A percentile compares a stretch with the other conserved stretches of the same genome.
Evolutionary conservation across 2,113 vertebrate genomes (phyloP).

Genomic region (Galemys pyrenaicus): DNA sequence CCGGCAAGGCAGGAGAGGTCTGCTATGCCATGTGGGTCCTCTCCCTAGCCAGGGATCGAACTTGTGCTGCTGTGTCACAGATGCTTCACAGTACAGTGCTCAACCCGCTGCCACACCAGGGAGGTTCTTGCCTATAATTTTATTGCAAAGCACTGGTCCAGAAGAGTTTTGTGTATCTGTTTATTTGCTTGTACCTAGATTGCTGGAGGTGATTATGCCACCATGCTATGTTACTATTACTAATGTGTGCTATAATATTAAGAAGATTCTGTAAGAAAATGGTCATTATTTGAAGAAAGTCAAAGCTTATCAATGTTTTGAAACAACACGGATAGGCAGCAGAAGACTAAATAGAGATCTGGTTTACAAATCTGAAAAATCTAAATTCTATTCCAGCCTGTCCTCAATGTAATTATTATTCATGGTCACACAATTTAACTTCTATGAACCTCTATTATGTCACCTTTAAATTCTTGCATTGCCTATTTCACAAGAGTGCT

Average conservation of each 20-base stretch:
- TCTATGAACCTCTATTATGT: not conserved
- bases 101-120: too few relatives aligned
- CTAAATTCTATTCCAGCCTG: not conserved
- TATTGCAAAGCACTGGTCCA: too few relatives aligned
- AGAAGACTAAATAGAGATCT: not conserved
- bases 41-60: too few relatives aligned
- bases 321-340: not conserved
- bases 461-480: not conserved
- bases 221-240: not conserved
- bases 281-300: not conserved
- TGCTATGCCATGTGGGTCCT: too few relatives aligned
- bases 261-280: not conserved
- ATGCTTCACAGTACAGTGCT: too few relatives aligned
- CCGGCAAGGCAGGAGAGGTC: too few relatives aligned
- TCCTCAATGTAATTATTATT: not conserved
- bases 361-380: not conserved
- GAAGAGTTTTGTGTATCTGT: not conserved
- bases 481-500: not conserved
- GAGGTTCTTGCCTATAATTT: too few relatives aligned
- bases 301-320: not conserved
- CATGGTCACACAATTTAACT: not conserved
- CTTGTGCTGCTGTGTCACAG: too few relatives aligned
- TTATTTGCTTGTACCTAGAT: not conserved
- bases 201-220: not conserved
- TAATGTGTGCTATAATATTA: not conserved